phyloP scores from a whole-genome alignment of 1,140 invertebrate genomes.

The Panulirus ornatus region DNA sequence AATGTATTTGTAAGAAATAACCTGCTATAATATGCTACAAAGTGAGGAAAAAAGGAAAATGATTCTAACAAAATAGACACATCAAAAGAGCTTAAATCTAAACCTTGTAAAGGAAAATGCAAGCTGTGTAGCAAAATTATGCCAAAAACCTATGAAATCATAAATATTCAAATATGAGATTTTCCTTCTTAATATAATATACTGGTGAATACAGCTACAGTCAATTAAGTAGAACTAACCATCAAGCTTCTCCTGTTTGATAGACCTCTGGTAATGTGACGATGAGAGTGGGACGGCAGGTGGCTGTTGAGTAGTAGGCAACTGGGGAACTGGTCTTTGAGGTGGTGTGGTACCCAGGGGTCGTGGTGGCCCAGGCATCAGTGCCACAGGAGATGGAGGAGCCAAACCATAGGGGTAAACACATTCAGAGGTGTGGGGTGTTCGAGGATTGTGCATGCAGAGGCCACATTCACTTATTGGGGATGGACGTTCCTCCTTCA shows the following conservation, averaged over 20 bases:
- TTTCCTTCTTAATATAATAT: no score
- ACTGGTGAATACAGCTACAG: no score
- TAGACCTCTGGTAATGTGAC: constrained; percentile 61
- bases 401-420: constrained; percentile 66
- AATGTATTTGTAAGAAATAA: no score
- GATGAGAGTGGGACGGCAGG: constrained; percentile 26
- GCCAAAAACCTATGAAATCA: no score
- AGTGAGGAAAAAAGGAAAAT: no score
- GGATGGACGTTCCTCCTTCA: constrained; percentile 74
- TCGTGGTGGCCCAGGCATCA: constrained; percentile 54
- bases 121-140: no score
- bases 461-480: constrained; percentile 72
- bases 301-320: constrained; percentile 17
- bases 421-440: constrained; percentile 70
- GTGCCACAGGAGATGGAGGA: constrained; percentile 63
- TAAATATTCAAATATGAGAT: no score
- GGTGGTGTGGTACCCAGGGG: constrained; percentile 52
- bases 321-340: constrained; percentile 58
- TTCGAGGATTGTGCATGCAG: constrained; percentile 72
- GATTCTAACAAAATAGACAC: no score
- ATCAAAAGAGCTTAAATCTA: no score
- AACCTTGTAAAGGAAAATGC: no score
- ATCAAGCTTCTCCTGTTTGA: constrained; percentile 71
- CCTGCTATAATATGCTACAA: no score
- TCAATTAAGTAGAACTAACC: constrained; percentile 50